A percentile compares a stretch with the other conserved stretches of the same genome.
These are phyloP conservation scores for Orthonyx spaldingii DNA, from an alignment of 2,113 vertebrate genomes.

Conservation along the genomic window DNA sequence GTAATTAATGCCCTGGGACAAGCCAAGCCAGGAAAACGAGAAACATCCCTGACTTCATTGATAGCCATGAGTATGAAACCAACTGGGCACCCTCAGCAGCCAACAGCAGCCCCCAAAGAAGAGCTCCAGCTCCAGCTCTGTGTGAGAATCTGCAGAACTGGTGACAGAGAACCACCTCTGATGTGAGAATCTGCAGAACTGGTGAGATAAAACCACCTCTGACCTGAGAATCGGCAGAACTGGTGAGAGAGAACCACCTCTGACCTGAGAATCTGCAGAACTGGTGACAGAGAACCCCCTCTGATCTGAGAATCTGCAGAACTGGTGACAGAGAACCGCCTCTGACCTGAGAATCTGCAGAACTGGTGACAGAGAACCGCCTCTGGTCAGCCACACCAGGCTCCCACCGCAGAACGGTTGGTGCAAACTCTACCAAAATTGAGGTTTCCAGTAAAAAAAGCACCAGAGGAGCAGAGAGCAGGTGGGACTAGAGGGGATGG, in stretches of 20 bases:
- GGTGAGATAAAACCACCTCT: too few species aligned
- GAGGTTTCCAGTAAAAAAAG: neutral
- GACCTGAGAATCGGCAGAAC: too few species aligned
- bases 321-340: fast-evolving
- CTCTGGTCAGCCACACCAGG: neutral
- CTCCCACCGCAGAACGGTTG: fast-evolving
- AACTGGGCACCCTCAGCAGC: neutral
- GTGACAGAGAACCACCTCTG: neutral
- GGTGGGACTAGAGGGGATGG: neutral
- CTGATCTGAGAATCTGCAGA: neutral
- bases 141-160: neutral
- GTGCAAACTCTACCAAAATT: neutral
- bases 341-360: too few species aligned
- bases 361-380: too few species aligned
- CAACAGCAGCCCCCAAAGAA: neutral
- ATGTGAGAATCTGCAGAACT: too few species aligned
- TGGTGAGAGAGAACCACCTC: too few species aligned
- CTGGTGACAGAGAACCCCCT: too few species aligned
- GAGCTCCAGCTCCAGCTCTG: neutral
- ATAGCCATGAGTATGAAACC: neutral
- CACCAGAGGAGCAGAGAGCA: neutral
- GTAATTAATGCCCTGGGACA: neutral
- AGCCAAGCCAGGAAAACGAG: neutral
- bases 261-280: too few species aligned
- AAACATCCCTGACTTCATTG: neutral